These are phyloP conservation scores for Microhierax caerulescens DNA, from an alignment of 2,797 vertebrate species.

Conservation along the genomic window DNA sequence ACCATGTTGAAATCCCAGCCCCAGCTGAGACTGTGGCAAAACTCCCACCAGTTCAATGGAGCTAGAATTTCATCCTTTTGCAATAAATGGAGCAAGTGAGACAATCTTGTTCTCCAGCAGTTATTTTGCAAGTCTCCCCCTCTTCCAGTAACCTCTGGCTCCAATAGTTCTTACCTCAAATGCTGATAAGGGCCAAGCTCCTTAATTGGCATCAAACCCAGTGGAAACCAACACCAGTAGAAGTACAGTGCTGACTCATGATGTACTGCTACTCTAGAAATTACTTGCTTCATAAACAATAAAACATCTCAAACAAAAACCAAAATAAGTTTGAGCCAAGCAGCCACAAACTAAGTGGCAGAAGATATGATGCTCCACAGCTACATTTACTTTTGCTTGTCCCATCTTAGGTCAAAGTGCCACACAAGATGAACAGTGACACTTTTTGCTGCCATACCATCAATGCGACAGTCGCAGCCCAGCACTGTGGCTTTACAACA, in stretches of 20 bases:
- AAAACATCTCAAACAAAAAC: not conserved
- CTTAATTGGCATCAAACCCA: not conserved
- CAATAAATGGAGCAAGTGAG: not conserved
- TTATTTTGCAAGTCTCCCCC: not conserved
- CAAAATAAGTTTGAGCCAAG: not conserved
- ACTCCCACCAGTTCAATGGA: not conserved
- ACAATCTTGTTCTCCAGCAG: not conserved
- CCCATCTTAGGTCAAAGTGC: not conserved
- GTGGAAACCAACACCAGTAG: not conserved
- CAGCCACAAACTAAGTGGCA: rapidly evolving
- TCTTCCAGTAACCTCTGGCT: not conserved
- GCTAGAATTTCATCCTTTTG: not conserved
- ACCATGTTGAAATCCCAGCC: not conserved
- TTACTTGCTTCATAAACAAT: not conserved
- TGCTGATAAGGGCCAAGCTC: not conserved
- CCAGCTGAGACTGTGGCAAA: not conserved
- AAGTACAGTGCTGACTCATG: not conserved
- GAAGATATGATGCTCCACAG: not conserved
- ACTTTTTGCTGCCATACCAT: not conserved
- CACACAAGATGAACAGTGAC: rapidly evolving
- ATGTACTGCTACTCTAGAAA: not conserved
- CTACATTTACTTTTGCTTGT: not conserved
- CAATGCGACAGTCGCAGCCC: rapidly evolving
- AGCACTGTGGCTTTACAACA: rapidly evolving
- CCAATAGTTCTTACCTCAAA: too few relatives aligned